A percentile compares a stretch with the other conserved stretches of the same genome.
Conservation (phyloP, 2,888 invertebrate genomes). For the Philaethria dido region DNA sequence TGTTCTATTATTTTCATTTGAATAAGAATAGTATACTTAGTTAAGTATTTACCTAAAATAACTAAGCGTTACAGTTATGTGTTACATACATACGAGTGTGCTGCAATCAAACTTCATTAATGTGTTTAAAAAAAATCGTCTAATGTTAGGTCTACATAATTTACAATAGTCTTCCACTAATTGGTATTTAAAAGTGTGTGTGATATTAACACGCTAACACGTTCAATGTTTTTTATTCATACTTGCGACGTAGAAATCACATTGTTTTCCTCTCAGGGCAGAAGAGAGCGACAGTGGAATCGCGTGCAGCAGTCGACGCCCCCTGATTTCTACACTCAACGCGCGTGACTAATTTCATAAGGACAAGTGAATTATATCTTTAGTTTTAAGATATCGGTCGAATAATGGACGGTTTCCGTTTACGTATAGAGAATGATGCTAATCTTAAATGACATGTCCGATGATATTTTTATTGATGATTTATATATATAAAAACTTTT, state of each 20-base stretch:
- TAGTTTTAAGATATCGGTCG: conserved; percentile 51
- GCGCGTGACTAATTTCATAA: conserved; percentile 68
- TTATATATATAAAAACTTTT: no score
- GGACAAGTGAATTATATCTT: conserved; percentile 55
- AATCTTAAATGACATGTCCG: conserved; percentile 36
- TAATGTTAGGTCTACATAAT: neutral
- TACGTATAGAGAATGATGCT: conserved; percentile 43
- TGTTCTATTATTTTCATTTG: neutral
- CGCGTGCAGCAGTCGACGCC: conserved; percentile 73
- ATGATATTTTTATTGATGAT: conserved; percentile 32
- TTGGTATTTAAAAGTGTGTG: conserved; percentile 13
- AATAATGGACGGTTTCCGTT: conserved; percentile 44
- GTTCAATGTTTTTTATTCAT: conserved; percentile 51
- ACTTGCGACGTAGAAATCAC: conserved; percentile 61
- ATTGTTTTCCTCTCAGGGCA: conserved; percentile 70
- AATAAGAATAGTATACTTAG: neutral
- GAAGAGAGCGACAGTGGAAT: conserved; percentile 69
- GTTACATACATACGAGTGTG: neutral
- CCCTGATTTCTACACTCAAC: conserved; percentile 68
- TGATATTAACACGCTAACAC: conserved; percentile 48
- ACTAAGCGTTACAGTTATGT: neutral
- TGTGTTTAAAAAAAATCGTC: neutral
- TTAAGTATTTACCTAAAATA: neutral
- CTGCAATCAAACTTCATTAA: neutral
- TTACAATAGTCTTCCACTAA: neutral